Conservation (phyloP, 2,113 vertebrate genomes). For the Coregonus clupeaformis region DNA sequence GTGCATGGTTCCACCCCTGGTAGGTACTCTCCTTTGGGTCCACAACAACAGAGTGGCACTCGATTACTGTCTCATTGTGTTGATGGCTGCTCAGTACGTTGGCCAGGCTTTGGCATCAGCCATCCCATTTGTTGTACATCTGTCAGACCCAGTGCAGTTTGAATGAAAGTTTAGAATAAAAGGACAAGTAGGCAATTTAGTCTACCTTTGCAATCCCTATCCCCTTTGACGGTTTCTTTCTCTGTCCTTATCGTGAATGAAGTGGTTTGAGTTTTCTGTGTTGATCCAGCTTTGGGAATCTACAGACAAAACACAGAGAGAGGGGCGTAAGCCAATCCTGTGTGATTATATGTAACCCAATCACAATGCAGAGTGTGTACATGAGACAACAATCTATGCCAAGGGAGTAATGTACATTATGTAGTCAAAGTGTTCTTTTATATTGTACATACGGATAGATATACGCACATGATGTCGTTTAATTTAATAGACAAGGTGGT, state of each 20-base stretch:
- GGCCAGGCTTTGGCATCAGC: constrained; percentile 35
- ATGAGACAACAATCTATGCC: constrained; percentile 57
- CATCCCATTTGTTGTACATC: constrained; percentile 39
- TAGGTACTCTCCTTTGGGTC: constrained; percentile 55
- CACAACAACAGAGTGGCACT: constrained; percentile 52
- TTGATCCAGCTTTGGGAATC: constrained; percentile 57
- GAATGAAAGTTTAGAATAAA: constrained; percentile 61
- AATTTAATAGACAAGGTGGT: constrained; percentile 51
- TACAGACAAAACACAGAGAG: constrained; percentile 27
- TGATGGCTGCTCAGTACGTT: constrained; percentile 38
- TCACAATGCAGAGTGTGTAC: constrained; percentile 34
- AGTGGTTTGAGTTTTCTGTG: constrained; percentile 54
- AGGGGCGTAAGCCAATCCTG: constrained; percentile 29
- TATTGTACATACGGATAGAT: constrained; percentile 79
- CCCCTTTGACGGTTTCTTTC: constrained; percentile 62
- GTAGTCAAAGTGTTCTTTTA: constrained; percentile 75
- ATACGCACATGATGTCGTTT: constrained; percentile 75
- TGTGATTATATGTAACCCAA: constrained; percentile 41
- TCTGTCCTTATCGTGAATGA: constrained; percentile 61
- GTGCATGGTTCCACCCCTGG: constrained; percentile 24
- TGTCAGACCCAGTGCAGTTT: constrained; percentile 52
- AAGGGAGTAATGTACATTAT: constrained; percentile 68
- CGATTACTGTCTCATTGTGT: constrained; percentile 58
- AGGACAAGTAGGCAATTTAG: constrained; percentile 71
- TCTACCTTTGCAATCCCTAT: constrained; percentile 74